Evolutionary conservation across 1,140 invertebrate species (phyloP).

Genomic region (Drosophila bifasciata): DNA sequence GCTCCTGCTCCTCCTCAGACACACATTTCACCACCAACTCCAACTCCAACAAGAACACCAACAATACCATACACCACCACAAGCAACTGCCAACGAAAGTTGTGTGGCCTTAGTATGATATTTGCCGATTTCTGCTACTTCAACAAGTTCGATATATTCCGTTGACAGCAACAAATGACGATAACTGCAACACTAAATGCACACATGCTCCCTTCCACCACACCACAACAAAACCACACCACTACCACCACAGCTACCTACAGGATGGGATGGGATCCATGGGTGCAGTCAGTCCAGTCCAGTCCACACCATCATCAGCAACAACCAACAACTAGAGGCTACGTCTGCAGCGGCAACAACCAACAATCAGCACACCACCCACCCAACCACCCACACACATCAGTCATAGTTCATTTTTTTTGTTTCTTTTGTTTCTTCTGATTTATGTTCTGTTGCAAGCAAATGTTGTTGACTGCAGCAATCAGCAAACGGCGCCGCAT

Average conservation of each 20-base stretch:
- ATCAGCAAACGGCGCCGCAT: conserved; percentile 8
- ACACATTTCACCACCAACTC: conserved; percentile 72
- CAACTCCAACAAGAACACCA: conserved; percentile 35
- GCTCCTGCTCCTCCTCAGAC: conserved; percentile 76
- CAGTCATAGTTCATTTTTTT: too few species aligned
- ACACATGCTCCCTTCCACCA: conserved; percentile 32
- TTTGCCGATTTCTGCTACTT: conserved; percentile 42
- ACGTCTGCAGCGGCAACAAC: conserved; percentile 15
- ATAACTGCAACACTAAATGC: conserved; percentile 30
- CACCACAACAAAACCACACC: conserved; percentile 28
- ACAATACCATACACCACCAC: conserved; percentile 22
- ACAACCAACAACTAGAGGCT: conserved; percentile 1
- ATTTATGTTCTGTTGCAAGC: too few species aligned
- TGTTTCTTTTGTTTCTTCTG: too few species aligned
- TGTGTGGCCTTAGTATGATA: conserved; percentile 56
- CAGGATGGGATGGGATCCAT: too few species aligned
- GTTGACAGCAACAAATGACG: conserved; percentile 50
- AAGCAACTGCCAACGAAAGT: conserved; percentile 35
- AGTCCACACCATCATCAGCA: conserved; percentile 18
- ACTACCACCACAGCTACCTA: conserved; percentile 25
- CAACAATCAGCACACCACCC: conserved; percentile 13
- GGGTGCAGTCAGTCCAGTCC: conserved; percentile 6
- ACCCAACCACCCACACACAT: conserved; percentile 5
- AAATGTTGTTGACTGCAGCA: conserved; percentile 1
- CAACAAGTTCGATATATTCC: conserved; percentile 75